Conservation (phyloP, 2,888 invertebrate species). For the Ganaspis brasiliensis region DNA sequence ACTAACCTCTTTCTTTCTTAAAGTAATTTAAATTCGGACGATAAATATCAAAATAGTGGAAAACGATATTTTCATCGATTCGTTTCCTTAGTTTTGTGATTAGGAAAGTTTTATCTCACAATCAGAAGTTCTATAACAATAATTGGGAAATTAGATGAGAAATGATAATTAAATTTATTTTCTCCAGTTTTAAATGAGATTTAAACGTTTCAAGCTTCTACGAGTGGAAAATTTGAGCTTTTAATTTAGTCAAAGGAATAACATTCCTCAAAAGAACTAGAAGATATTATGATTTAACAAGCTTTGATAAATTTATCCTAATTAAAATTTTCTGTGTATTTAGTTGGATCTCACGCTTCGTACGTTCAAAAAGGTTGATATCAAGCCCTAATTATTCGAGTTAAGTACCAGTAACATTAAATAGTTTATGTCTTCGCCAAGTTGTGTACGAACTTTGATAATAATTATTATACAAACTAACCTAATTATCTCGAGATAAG, state of each 20-base stretch:
- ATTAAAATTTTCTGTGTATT: neutral
- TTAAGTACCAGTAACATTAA: neutral
- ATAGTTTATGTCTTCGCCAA: neutral
- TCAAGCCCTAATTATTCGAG: neutral
- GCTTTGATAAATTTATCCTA: neutral
- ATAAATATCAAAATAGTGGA: too few relatives aligned
- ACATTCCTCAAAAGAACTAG: neutral
- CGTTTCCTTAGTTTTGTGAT: too few relatives aligned
- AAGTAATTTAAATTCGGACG: too few relatives aligned
- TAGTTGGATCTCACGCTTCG: neutral
- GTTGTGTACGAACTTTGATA: neutral
- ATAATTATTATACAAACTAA: too few relatives aligned
- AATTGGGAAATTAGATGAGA: too few relatives aligned
- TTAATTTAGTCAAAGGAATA: neutral
- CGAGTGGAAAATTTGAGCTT: neutral
- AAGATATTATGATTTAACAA: neutral
- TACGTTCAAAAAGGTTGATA: neutral
- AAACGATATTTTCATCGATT: too few relatives aligned
- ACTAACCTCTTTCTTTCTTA: too few relatives aligned
- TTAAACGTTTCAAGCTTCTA: neutral
- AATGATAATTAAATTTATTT: too few relatives aligned
- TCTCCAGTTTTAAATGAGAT: neutral
- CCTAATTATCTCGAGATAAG: too few relatives aligned
- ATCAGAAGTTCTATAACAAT: too few relatives aligned
- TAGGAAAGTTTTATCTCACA: too few relatives aligned